Conservation (phyloP, 1,140 invertebrate genomes). For the Diorhabda sublineata region DNA sequence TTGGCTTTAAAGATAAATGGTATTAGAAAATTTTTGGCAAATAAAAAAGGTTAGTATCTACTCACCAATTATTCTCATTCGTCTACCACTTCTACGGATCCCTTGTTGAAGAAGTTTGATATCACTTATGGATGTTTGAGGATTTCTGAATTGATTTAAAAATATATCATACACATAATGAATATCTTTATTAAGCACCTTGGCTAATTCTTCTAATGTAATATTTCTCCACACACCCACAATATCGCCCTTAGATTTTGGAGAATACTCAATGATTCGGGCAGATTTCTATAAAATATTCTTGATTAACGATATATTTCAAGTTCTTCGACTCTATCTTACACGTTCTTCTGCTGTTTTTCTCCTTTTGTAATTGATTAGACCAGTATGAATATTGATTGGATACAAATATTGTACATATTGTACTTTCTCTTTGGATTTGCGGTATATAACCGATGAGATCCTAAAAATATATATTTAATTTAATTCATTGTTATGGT, state of each 20-base stretch:
- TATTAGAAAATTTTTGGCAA: neutral
- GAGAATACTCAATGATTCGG: slow-evolving; percentile 51
- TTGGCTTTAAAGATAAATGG: slow-evolving; percentile 26
- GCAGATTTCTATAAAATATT: slow-evolving; percentile 48
- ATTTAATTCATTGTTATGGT: neutral
- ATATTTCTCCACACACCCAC: slow-evolving; percentile 74
- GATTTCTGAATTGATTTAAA: slow-evolving; percentile 35
- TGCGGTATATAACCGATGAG: slow-evolving; percentile 15
- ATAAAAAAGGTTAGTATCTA: neutral
- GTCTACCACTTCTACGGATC: slow-evolving; percentile 36
- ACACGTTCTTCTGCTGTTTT: slow-evolving; percentile 52
- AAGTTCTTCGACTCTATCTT: slow-evolving; percentile 16
- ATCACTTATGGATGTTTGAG: slow-evolving; percentile 35
- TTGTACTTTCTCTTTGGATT: slow-evolving; percentile 13
- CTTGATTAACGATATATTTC: neutral
- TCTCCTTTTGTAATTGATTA: slow-evolving; percentile 44
- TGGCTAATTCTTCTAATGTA: slow-evolving; percentile 68
- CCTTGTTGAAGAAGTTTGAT: slow-evolving; percentile 38
- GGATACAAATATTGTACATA: neutral
- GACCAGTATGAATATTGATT: slow-evolving; percentile 31
- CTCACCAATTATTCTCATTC: slow-evolving; percentile 38
- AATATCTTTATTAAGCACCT: slow-evolving; percentile 53
- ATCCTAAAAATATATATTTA: slow-evolving; percentile 17
- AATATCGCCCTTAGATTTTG: slow-evolving; percentile 50
- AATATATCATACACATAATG: slow-evolving; percentile 42